Conservation (phyloP, 2,797 vertebrate genomes). For the Diglossa cyanea region DNA sequence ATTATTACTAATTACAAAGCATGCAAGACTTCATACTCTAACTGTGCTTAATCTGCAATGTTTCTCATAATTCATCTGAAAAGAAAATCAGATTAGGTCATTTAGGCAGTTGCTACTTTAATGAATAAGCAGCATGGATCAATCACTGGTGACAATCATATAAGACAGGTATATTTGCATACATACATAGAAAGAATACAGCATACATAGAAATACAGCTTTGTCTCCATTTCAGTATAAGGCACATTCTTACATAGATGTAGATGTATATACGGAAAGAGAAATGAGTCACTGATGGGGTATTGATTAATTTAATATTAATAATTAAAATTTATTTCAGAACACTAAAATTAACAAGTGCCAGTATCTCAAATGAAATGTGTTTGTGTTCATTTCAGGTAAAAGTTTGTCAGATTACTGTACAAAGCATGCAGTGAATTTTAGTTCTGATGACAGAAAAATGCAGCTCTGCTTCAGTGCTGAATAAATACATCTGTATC, state of each 20-base stretch:
- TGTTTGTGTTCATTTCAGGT: neutral
- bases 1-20: neutral
- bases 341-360: slow-evolving; percentile 8
- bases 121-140: neutral
- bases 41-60: neutral
- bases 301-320: slow-evolving; percentile 24
- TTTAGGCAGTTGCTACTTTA: neutral
- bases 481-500: neutral
- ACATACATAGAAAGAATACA: neutral
- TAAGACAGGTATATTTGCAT: neutral
- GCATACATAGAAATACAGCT: neutral
- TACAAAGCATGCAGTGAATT: slow-evolving; percentile 29
- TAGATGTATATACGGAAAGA: neutral
- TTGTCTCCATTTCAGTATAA: neutral
- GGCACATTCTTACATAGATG: neutral
- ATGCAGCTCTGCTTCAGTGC: neutral
- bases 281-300: neutral
- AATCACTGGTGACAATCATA: neutral
- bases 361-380: slow-evolving; percentile 2
- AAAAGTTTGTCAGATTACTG: slow-evolving; percentile 36
- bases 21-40: neutral
- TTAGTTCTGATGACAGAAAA: slow-evolving; percentile 52
- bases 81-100: neutral
- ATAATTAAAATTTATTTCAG: slow-evolving; percentile 1
- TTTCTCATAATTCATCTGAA: neutral